A percentile compares a stretch with the other conserved stretches of the same genome.
Evolutionary conservation across 1,140 invertebrate species (phyloP).

Genomic region (Reticulitermes speratus): DNA sequence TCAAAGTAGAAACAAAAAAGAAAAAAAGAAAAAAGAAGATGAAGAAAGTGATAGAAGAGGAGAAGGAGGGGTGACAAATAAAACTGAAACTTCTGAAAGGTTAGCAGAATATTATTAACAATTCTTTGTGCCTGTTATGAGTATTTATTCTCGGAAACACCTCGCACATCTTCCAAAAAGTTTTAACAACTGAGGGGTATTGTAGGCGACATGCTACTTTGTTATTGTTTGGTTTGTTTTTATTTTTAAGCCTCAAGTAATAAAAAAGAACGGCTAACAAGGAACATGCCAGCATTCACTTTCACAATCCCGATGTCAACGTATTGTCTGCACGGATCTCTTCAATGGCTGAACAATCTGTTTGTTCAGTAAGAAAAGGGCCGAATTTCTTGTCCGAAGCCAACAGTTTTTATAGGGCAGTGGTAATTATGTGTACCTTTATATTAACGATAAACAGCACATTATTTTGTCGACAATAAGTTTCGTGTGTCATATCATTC

Average conservation of each 20-base stretch:
- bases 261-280: neutral
- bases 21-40: neutral
- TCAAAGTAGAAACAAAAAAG: neutral
- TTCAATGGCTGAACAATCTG: neutral
- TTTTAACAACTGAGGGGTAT: neutral
- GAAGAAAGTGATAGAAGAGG: neutral
- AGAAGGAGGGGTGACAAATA: neutral
- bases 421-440: no score
- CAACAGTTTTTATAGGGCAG: no score
- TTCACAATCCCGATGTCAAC: neutral
- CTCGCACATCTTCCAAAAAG: neutral
- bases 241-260: neutral
- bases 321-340: neutral
- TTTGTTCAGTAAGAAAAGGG: neutral
- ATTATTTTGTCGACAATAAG: no score
- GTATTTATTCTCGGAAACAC: slow-evolving; percentile 2
- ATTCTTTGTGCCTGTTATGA: neutral
- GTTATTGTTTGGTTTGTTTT: neutral
- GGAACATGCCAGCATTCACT: neutral
- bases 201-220: neutral
- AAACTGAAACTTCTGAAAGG: no score
- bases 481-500: no score
- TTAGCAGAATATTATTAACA: neutral
- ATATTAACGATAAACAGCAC: no score
- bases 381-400: no score